These are phyloP conservation scores for Anorthoa munda DNA, from an alignment of 2,888 invertebrate genomes.

Conservation along the genomic window DNA sequence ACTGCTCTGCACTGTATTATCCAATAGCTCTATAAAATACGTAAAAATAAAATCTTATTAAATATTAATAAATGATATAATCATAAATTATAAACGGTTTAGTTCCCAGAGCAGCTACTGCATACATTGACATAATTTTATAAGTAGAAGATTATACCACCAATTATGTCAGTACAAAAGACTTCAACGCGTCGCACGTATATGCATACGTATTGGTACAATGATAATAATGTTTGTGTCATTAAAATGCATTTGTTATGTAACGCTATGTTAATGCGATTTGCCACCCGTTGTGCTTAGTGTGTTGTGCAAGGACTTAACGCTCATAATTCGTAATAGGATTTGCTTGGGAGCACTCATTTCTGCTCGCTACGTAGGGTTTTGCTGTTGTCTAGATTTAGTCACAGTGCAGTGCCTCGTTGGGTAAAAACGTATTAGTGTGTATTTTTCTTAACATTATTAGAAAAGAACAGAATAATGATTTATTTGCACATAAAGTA, in stretches of 20 bases:
- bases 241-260: constrained; percentile 53
- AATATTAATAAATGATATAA: neutral
- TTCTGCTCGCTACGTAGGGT: neutral
- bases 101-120: neutral
- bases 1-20: too few relatives aligned
- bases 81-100: neutral
- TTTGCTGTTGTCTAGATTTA: constrained; percentile 20
- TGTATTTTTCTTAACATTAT: neutral
- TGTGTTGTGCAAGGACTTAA: constrained; percentile 49
- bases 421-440: neutral
- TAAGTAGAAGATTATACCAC: neutral
- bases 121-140: neutral
- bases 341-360: constrained; percentile 29
- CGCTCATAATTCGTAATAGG: constrained; percentile 43
- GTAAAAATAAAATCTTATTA: neutral
- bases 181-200: constrained; percentile 80
- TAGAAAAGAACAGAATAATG: too few relatives aligned
- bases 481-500: too few relatives aligned
- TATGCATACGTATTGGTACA: constrained; percentile 5
- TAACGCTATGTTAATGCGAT: constrained; percentile 48
- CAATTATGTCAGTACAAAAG: constrained; percentile 72
- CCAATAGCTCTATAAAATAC: neutral
- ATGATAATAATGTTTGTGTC: constrained; percentile 15
- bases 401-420: neutral
- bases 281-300: constrained; percentile 52